Percentiles rank a stretch among this genome's conserved stretches.
Conservation (phyloP, 1,140 invertebrate genomes). For the Eurosta solidaginis region DNA sequence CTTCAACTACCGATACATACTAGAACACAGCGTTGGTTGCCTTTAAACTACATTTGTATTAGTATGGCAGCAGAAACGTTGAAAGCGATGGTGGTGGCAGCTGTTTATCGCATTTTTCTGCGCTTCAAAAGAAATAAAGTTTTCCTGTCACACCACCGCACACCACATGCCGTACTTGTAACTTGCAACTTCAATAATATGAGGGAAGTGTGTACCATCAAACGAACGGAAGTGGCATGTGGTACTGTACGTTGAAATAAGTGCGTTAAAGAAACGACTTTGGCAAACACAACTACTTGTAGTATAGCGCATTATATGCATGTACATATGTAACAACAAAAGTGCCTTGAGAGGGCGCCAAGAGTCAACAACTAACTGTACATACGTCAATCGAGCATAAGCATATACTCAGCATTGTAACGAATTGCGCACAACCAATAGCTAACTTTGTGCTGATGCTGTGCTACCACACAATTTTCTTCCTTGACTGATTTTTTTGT, state of each 20-base stretch:
- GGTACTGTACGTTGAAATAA: not conserved
- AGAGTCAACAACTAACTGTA: not conserved
- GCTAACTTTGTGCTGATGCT: not conserved
- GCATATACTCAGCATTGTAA: not conserved
- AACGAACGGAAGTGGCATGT: conserved; percentile 14
- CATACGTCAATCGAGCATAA: not conserved
- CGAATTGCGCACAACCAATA: not conserved
- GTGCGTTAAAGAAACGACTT: not conserved
- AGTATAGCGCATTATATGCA: not conserved
- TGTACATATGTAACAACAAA: not conserved
- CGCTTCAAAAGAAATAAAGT: conserved; percentile 24
- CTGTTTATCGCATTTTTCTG: conserved; percentile 7
- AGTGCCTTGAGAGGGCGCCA: conserved; percentile 14
- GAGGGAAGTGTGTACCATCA: not conserved
- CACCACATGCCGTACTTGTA: not conserved
- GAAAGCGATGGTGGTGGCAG: not conserved
- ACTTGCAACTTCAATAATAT: conserved; percentile 3
- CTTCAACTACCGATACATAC: not conserved
- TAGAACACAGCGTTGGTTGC: not conserved
- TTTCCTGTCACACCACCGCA: not conserved
- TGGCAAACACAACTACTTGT: conserved; percentile 7
- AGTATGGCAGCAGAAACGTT: not conserved
- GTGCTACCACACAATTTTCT: not conserved
- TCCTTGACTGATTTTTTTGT: not conserved
- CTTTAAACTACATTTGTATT: not conserved